Evolutionary conservation across 2,888 invertebrate species (phyloP), one percentile per base, ranked within the genome.

Genomic region (Drosophila tripunctata): DNA sequence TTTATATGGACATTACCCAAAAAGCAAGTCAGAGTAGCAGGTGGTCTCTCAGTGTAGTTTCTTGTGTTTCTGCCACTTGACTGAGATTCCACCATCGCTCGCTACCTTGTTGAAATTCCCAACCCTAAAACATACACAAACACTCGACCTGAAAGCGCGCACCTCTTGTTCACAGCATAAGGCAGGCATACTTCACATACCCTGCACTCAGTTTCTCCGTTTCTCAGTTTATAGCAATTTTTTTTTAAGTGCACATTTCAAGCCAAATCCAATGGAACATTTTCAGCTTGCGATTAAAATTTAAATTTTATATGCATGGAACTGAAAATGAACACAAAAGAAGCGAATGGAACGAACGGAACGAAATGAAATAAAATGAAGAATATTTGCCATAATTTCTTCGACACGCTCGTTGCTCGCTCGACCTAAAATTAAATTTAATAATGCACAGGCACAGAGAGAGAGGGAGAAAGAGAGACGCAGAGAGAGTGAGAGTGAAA

Each of bases 321-420:
- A 12, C 65, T 41, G 7, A 22, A 14, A 52, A 8, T 17, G 15
- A 27, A 47, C 27, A 33, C 35, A 47, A 58, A 40, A 14, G 31
- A 45, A 36, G 22, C 33, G 7, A 47, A 15, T 14, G 21, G 38
- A 30, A n/a, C n/a, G n/a, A 27, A 19, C 31, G 12, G 33, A 66
- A 44, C 8, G 27, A 43, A 51, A 51, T 19, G 22, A 69, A 64
- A 70, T 61, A 43, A 48, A 50, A 38, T 57, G 38, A 58, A 45
- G 69, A 75, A 75, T 74, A 67, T 81, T 84, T 84, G 67, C 72
- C 78, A 79, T 79, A 75, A 79, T 85, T 84, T 79, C 61, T 78
- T 67, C 56, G 64, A 50, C 35, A 40, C 67, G 41, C 35, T 44
- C 51, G n/a, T n/a, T 31, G 7, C 31, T 35, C 48, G 54, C 44